A percentile compares a stretch with the other conserved stretches of the same genome.
These are phyloP conservation scores for Campylomormyrus tamandua DNA, from an alignment of 2,113 vertebrate genomes.

Conservation along the genomic window DNA sequence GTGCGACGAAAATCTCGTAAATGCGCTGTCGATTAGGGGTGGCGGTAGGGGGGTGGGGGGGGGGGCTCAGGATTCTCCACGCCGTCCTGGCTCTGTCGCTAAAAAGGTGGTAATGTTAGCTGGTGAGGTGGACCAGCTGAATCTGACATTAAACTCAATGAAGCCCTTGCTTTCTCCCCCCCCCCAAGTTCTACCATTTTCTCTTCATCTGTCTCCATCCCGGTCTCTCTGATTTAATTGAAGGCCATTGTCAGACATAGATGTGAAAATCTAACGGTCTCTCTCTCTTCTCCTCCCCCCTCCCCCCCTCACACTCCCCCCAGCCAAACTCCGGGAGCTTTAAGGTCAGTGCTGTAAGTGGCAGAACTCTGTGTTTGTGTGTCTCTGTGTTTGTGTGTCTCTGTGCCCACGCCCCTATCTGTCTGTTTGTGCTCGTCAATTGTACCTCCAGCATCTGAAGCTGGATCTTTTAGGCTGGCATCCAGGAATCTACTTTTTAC, in stretches of 20 bases:
- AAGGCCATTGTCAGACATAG: background rate
- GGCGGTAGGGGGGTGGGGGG: background rate
- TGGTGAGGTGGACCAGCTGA: background rate
- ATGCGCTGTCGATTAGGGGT: background rate
- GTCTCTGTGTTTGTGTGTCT: slow-evolving; percentile 19
- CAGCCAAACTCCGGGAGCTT: slow-evolving; percentile 96
- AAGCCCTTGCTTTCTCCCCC: background rate
- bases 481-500: background rate
- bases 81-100: background rate
- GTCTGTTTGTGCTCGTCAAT: background rate
- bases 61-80: background rate
- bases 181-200: background rate
- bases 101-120: background rate
- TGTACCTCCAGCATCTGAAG: background rate
- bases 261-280: slow-evolving; percentile 45
- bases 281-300: slow-evolving; percentile 27
- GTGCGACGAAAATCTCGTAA: background rate
- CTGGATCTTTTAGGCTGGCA: background rate
- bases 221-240: background rate
- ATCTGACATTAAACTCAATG: slow-evolving; percentile 6
- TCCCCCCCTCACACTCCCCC: slow-evolving; percentile 2
- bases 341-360: slow-evolving; percentile 84
- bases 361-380: slow-evolving; percentile 39
- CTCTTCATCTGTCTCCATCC: background rate
- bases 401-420: background rate